Evolutionary conservation across 1,140 invertebrate species (phyloP).

Genomic region (Condylostylus longicornis): DNA sequence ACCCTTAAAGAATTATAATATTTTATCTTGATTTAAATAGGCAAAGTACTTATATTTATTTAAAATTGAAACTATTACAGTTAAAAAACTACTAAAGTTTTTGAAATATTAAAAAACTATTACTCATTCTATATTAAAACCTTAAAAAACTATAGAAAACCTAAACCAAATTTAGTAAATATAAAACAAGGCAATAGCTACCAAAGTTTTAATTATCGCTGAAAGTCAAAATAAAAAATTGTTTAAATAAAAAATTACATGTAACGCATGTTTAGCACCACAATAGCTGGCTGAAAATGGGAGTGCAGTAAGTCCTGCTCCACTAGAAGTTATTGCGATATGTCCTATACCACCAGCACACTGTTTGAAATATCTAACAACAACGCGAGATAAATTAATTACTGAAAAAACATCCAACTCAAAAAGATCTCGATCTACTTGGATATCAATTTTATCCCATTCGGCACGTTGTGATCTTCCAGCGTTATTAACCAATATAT

Average conservation of each 20-base stretch:
- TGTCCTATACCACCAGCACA: conserved; percentile 43
- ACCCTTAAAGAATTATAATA: conserved; percentile 40
- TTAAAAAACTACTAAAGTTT: not conserved
- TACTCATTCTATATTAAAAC: too few relatives aligned
- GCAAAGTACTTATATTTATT: too few relatives aligned
- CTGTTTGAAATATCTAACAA: conserved; percentile 47
- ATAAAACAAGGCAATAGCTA: too few relatives aligned
- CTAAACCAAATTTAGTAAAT: too few relatives aligned
- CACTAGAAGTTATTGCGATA: conserved; percentile 55
- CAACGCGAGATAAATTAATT: conserved; percentile 52
- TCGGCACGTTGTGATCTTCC: conserved; percentile 62
- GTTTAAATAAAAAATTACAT: too few relatives aligned
- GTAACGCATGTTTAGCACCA: conserved; percentile 65
- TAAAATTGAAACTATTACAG: not conserved
- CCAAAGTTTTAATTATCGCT: conserved; percentile 9
- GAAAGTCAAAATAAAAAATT: too few relatives aligned
- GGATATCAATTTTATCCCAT: conserved; percentile 59
- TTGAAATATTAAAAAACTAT: too few relatives aligned
- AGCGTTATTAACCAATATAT: conserved; percentile 70
- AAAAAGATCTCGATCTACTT: conserved; percentile 64
- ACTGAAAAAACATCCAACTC: conserved; percentile 68
- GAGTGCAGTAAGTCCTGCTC: conserved; percentile 50
- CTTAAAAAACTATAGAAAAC: too few relatives aligned
- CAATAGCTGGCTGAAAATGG: conserved; percentile 65
- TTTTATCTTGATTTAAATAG: conserved; percentile 4